Evolutionary conservation across 2,888 invertebrate genomes (phyloP), one percentile per base, ranked within the genome.

Genomic region (Sminthurides aquaticus): DNA sequence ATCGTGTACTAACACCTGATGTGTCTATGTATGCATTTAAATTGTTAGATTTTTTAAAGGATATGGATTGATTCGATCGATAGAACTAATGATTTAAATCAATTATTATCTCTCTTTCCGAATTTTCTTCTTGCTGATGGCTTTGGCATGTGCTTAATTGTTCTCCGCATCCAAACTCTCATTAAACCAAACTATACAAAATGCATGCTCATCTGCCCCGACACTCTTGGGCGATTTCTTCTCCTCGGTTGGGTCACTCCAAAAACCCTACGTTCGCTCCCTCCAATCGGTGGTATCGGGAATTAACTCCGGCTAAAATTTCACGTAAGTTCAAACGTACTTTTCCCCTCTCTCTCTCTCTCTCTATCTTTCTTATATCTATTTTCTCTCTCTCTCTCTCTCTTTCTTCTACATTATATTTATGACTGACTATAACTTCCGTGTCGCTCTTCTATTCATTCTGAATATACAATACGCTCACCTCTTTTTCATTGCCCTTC

Each of bases 101-200:
- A 28, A 65, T 29, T 43, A 57, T 49, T 52, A 61, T 65, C 65
- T 61, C 26, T 60, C 58, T 65, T 65, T 65, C 52, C 61, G 26
- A 61, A 61, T 29, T 64, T 63, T 63, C 64, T 70, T 70, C 69
- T 70, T 71, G 71, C 71, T 71, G 69, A 68, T 72, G 71, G 70
- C 71, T 73, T 72, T 73, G 71, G 73, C 73, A 69, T 73, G 70
- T 71, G 73, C 73, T 73, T 73, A 69, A 71, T 62, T 71, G 64
- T 71, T 70, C 73, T 73, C 69, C 72, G 68, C 71, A 69, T 68
- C 69, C 66, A 66, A 67, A 66, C 62, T 52, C 22, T 52, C 28
- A 28, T 48, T 61, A 63, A 57, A 58, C 24, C 20, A 66, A 66
- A 61, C 62, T 29, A 64, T 58, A 65, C 60, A 60, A 62, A 57